Percentiles rank a stretch among this genome's conserved stretches.
These are phyloP conservation scores for Anthrax anthrax DNA, from an alignment of 2,888 invertebrate genomes.

Conservation along the genomic window DNA sequence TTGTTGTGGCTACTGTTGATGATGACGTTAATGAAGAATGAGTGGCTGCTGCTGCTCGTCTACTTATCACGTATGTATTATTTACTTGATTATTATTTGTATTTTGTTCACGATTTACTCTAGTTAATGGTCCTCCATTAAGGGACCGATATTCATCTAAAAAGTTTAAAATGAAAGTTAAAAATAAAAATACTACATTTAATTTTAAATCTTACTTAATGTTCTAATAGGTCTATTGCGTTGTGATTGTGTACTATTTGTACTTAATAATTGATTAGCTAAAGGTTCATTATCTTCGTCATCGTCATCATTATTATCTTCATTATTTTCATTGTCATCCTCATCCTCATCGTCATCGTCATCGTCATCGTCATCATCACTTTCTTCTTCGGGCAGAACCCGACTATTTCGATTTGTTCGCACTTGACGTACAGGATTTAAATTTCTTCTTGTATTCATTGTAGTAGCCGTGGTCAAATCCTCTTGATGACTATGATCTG, in stretches of 20 bases:
- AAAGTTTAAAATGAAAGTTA: not conserved
- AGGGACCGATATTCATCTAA: slow-evolving; percentile 7
- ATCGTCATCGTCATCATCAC: slow-evolving; percentile 11
- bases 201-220: slow-evolving; percentile 4
- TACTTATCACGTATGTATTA: not conserved
- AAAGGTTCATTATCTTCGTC: slow-evolving; percentile 16
- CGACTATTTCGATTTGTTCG: slow-evolving; percentile 31
- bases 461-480: slow-evolving; percentile 2
- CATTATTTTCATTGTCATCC: slow-evolving; percentile 14
- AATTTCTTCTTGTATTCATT: slow-evolving; percentile 6
- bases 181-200: not conserved
- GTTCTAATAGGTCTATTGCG: slow-evolving; percentile 6
- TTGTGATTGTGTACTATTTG: slow-evolving; percentile 1
- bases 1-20: not conserved
- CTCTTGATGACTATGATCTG: slow-evolving; percentile 9
- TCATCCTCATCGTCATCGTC: slow-evolving; percentile 18
- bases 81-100: not conserved
- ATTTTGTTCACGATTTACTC: not conserved
- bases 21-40: not conserved
- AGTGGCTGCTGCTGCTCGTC: not conserved
- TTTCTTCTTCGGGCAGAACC: slow-evolving; percentile 18
- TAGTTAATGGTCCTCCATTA: slow-evolving; percentile 1
- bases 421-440: slow-evolving; percentile 20
- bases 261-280: slow-evolving; percentile 3
- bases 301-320: slow-evolving; percentile 18